Evolutionary conservation across 2,797 vertebrate species (phyloP).

Genomic region (Hippopotamyrus pictus): DNA sequence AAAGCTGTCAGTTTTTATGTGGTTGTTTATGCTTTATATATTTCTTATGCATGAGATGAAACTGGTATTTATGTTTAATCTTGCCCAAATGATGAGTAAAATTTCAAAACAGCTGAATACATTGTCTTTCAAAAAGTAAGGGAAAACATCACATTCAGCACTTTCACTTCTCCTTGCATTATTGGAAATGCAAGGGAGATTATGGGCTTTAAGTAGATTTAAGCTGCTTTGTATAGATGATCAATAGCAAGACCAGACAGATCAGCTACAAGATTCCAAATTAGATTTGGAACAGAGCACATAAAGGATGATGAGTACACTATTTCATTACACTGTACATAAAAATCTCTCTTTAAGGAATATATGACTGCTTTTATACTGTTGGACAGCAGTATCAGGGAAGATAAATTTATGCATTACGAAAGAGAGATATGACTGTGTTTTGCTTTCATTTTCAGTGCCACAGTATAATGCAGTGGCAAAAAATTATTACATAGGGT

Average conservation of each 20-base stretch:
- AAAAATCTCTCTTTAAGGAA: background rate
- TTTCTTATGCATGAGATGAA: background rate
- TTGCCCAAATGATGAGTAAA: background rate
- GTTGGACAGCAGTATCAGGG: background rate
- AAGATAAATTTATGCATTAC: background rate
- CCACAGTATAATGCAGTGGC: background rate
- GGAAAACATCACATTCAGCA: background rate
- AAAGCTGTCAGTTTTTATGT: background rate
- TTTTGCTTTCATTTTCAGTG: background rate
- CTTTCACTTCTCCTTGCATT: background rate
- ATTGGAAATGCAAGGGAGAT: conserved; percentile 10
- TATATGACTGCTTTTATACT: background rate
- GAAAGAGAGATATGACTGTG: background rate
- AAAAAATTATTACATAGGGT: background rate
- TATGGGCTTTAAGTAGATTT: background rate
- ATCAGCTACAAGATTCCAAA: background rate
- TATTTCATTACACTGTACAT: background rate
- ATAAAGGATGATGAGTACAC: background rate
- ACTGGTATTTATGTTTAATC: conserved; percentile 6
- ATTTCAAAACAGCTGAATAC: background rate
- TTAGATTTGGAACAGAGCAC: background rate
- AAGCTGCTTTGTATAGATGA: background rate
- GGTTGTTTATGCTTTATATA: background rate
- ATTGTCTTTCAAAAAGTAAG: background rate
- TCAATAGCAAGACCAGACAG: background rate